phyloP scores from a whole-genome alignment of 2,113 vertebrate species.

The Amblyornis subalaris region DNA sequence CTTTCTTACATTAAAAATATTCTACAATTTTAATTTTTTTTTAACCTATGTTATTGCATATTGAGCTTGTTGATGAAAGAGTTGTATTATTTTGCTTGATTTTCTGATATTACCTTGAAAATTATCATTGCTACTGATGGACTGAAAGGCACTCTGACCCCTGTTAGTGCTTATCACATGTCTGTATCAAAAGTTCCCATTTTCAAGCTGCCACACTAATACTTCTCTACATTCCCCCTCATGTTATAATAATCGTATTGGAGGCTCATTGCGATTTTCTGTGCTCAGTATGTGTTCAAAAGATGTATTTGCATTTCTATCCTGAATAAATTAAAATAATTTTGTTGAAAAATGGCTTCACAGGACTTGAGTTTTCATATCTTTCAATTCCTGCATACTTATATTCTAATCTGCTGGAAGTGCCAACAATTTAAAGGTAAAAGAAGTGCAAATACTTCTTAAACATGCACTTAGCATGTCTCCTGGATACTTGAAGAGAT shows the following conservation, averaged over 20 bases:
- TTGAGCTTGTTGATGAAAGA: not conserved
- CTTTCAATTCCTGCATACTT: constrained; percentile 16
- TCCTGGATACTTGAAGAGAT: not conserved
- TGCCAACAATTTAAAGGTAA: constrained; percentile 34
- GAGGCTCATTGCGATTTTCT: constrained; percentile 45
- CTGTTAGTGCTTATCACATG: not conserved
- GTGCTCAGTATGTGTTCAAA: constrained; percentile 20
- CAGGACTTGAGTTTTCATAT: constrained; percentile 23
- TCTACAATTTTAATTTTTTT: not conserved
- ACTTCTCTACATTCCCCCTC: not conserved
- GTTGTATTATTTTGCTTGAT: not conserved
- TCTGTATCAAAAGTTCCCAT: not conserved
- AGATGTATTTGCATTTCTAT: constrained; percentile 63
- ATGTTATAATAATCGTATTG: constrained; percentile 46
- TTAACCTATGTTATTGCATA: not conserved
- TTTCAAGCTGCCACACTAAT: constrained; percentile 13
- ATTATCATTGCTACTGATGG: not conserved
- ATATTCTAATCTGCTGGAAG: constrained; percentile 44
- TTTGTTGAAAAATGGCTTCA: constrained; percentile 45
- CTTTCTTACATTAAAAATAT: not conserved
- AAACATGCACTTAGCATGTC: not conserved
- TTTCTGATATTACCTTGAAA: constrained; percentile 30
- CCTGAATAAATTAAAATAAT: constrained; percentile 67
- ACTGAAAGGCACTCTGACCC: not conserved
- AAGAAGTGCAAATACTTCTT: constrained; percentile 38